phyloP scores from a whole-genome alignment of 2,888 invertebrate species.

The Pseudococcus jackbeardsleyi region DNA sequence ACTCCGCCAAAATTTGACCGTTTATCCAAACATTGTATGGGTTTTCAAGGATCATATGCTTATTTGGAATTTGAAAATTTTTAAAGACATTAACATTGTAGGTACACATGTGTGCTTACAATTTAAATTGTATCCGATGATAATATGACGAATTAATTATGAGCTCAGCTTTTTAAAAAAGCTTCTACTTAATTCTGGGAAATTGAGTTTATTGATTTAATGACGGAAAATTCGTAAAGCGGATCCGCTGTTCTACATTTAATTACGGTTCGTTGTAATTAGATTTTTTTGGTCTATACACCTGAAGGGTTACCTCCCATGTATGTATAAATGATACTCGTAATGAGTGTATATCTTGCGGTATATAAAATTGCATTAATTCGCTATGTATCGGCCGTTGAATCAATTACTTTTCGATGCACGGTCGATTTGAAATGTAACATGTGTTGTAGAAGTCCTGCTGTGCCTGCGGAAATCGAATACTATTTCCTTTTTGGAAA shows the following conservation, averaged over 20 bases:
- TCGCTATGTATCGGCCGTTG: constrained; percentile 55
- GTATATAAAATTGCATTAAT: constrained; percentile 50
- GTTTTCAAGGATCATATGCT: not conserved
- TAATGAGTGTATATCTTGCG: constrained; percentile 5
- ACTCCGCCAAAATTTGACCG: not conserved
- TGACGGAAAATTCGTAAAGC: no score
- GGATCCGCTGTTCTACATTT: no score
- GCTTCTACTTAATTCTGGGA: no score
- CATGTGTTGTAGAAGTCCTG: constrained; percentile 53
- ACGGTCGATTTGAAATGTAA: constrained; percentile 49
- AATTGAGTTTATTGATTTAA: no score
- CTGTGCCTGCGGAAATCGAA: constrained; percentile 60
- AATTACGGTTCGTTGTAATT: no score
- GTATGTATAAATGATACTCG: not conserved
- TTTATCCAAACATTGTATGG: not conserved
- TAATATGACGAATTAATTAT: no score
- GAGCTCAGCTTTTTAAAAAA: no score
- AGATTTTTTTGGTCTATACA: not conserved
- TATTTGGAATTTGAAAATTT: not conserved
- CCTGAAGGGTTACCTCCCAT: not conserved
- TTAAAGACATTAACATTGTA: not conserved
- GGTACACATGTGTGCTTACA: no score
- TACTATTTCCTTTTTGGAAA: constrained; percentile 55
- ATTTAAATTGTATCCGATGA: no score
- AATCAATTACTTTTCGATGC: constrained; percentile 57